Evolutionary conservation across 2,113 vertebrate species (phyloP).

Genomic region (Elachura formosa): DNA sequence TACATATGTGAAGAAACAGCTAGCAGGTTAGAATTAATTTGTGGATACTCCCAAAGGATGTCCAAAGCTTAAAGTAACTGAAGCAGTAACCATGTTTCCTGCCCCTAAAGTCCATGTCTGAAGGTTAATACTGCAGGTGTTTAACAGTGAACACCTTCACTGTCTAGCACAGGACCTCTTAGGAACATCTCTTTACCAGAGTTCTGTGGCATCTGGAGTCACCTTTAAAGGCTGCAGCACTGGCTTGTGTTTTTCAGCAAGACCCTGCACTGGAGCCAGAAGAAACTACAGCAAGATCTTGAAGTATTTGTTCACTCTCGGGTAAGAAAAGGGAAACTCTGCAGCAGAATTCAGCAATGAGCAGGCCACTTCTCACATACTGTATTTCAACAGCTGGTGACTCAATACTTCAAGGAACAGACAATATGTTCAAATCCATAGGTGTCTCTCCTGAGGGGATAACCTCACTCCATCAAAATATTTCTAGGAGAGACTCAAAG

Average conservation of each 20-base stretch:
- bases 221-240: not conserved
- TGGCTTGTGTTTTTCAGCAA: not conserved
- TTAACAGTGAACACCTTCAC: not conserved
- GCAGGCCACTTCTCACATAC: not conserved
- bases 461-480: not conserved
- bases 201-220: not conserved
- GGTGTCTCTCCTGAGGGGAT: not conserved
- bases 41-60: not conserved
- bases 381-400: not conserved
- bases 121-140: not conserved
- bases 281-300: not conserved
- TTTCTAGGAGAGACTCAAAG: not conserved
- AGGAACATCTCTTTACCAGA: not conserved
- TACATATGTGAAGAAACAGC: rapidly evolving
- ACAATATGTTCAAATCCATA: not conserved
- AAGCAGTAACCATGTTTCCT: not conserved
- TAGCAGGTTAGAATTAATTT: not conserved
- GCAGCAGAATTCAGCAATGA: not conserved
- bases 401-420: not conserved
- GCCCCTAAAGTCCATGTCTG: not conserved
- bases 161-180: not conserved
- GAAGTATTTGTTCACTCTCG: not conserved
- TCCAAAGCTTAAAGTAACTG: not conserved
- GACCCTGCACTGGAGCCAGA: not conserved
- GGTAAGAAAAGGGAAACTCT: not conserved